Evolutionary conservation across 2,113 vertebrate genomes (phyloP).

Genomic region (Callaeas wilsoni): DNA sequence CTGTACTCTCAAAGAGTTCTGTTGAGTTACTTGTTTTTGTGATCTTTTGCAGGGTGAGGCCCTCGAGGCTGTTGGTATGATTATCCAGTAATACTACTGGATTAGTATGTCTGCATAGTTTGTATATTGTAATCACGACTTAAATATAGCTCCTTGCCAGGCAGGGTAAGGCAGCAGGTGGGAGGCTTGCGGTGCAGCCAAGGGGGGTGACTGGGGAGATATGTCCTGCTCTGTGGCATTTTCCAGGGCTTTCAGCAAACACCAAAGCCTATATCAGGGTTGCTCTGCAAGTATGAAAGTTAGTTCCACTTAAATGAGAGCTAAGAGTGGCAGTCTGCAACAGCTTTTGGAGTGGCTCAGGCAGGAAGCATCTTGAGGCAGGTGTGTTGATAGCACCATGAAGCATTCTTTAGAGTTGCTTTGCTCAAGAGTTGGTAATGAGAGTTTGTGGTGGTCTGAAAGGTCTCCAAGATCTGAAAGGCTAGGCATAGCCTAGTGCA

Average conservation of each 20-base stretch:
- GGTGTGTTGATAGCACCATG: background rate
- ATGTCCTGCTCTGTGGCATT: background rate
- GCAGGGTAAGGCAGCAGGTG: background rate
- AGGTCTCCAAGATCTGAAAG: background rate
- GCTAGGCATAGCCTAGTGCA: background rate
- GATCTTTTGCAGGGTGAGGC: background rate
- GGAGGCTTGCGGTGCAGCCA: background rate
- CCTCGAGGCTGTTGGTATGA: background rate
- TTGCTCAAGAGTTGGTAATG: rapidly evolving
- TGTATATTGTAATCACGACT: background rate
- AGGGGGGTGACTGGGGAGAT: background rate
- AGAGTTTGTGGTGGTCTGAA: background rate
- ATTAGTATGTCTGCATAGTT: background rate
- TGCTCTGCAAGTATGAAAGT: background rate
- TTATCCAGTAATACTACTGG: background rate
- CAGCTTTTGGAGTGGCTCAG: background rate
- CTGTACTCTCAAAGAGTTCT: background rate
- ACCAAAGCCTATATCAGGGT: background rate
- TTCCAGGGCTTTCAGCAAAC: background rate
- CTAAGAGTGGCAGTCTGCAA: background rate
- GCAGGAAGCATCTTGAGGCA: background rate
- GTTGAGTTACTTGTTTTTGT: background rate
- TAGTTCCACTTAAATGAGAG: background rate
- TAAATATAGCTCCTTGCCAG: background rate
- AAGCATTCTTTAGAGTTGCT: background rate